phyloP scores from a whole-genome alignment of 1,140 invertebrate genomes.

The Dermatophagoides farinae region DNA sequence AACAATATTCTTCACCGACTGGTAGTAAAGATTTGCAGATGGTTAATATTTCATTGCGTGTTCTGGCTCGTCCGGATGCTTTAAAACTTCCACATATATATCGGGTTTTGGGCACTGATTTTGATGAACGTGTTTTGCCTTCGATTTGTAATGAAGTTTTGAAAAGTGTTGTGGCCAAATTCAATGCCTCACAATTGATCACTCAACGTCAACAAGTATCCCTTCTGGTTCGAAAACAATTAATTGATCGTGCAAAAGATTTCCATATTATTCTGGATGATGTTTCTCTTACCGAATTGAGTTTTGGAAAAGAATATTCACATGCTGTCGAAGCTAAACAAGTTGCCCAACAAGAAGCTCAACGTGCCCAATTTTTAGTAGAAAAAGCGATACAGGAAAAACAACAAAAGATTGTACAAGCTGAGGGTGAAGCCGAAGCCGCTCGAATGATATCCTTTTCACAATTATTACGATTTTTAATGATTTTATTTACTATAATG shows the following conservation, averaged over 20 bases:
- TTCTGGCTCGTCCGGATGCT: conserved; percentile 80
- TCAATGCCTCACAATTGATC: conserved; percentile 96
- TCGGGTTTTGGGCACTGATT: conserved; percentile 85
- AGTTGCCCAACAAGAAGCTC: conserved; percentile 95
- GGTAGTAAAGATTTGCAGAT: conserved; percentile 99
- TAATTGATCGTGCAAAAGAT: conserved; percentile 88
- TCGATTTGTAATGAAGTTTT: conserved; percentile 45
- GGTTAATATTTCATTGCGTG: conserved; percentile 97
- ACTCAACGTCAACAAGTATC: conserved; percentile 93
- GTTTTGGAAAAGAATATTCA: conserved; percentile 98
- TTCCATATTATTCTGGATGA: conserved; percentile 98
- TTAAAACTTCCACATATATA: conserved; percentile 74
- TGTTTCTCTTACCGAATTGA: conserved; percentile 96
- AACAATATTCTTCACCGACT: conserved; percentile 88
- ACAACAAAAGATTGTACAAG: conserved; percentile 98
- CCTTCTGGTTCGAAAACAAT: conserved; percentile 69
- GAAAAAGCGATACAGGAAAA: conserved; percentile 91
- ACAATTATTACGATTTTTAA: conserved; percentile 10
- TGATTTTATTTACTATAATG: conserved; percentile 1
- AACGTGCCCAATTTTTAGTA: conserved; percentile 90
- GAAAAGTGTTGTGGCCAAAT: conserved; percentile 97
- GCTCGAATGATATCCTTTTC: conserved; percentile 84
- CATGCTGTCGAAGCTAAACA: conserved; percentile 98
- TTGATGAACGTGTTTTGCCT: conserved; percentile 92
- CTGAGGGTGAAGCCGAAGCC: conserved; percentile 97